Evolutionary conservation across 35 echinoderm and acorn worm genomes (phyloP).

Genomic region (Ptychodera flava): DNA sequence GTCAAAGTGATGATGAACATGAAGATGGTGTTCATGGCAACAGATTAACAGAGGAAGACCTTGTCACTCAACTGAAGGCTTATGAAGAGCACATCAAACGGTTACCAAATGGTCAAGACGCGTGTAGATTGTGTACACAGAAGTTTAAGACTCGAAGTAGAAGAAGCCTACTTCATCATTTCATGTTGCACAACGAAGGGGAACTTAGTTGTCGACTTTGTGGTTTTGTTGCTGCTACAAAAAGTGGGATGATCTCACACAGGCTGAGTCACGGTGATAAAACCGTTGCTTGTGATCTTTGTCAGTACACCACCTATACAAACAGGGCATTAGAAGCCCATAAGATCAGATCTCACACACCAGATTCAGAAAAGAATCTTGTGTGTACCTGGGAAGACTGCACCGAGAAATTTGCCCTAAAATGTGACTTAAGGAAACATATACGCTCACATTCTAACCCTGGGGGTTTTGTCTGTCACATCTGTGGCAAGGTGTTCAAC

Average conservation of each 20-base stretch:
- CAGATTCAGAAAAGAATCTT: not conserved
- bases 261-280: not conserved
- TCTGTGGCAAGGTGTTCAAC: not conserved
- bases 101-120: no score
- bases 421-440: not conserved
- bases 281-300: not conserved
- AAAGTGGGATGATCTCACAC: not conserved
- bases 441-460: not conserved
- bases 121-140: no score
- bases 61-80: no score
- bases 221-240: not conserved
- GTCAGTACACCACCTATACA: not conserved
- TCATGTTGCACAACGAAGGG: not conserved
- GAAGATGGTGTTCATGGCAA: no score
- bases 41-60: no score
- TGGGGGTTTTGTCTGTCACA: not conserved
- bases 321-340: not conserved
- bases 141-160: no score
- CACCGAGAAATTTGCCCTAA: not conserved
- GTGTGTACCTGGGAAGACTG: not conserved
- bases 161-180: no score
- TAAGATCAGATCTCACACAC: not conserved
- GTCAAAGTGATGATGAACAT: no score
- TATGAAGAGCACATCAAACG: no score
- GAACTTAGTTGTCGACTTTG: not conserved